Evolutionary conservation across 2,797 vertebrate genomes (phyloP), one percentile per base, ranked within the genome.

Genomic region (Delichon dasypus): DNA sequence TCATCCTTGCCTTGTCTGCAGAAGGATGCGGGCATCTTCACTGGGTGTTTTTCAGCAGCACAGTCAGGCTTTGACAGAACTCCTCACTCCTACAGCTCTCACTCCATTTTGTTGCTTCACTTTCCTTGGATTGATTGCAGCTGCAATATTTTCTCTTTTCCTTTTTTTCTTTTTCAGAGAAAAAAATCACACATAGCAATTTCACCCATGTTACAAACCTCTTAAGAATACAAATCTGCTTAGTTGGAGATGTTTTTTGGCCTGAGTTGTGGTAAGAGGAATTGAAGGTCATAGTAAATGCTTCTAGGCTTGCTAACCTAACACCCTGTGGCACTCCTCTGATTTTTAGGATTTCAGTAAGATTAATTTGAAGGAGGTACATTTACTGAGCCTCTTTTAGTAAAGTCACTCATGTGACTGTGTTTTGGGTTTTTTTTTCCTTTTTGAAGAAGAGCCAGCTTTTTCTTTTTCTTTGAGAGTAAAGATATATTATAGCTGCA

Each of bases 131-230:
- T 42, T 85, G 65, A 76, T 44, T 71, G 22, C 89, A 92, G 61
- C 89, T 93, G 78, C 82, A 73, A 23, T 62, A 11, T 68, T 68
- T 94, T 55, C 17, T 70, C 65, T 54, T 17, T n/a, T 77, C 5
- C 1, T 29, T 32, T 47, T 48, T 34, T 44, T 42, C 9, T 27
- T 70, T 32, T 4, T 1, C 19, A 25, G 22, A 79, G 44, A 68
- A 84, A 77, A 88, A 91, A 57, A 0, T 70, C 88, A 58, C 67
- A 58, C 44, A 32, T 61, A 81, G 40, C 20, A 11, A 8, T 86
- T 95, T 95, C 79, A 83, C 73, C 89, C 88, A 90, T 86, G 80
- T 48, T 85, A 72, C 36, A 94, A 96, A 88, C 74, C 66, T 85
- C 65, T 88, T 45, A 81, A 84, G 83, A 91, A 88, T 89, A 94